These are phyloP conservation scores for Poecile montanus DNA, from an alignment of 2,797 vertebrate genomes.

Conservation along the genomic window DNA sequence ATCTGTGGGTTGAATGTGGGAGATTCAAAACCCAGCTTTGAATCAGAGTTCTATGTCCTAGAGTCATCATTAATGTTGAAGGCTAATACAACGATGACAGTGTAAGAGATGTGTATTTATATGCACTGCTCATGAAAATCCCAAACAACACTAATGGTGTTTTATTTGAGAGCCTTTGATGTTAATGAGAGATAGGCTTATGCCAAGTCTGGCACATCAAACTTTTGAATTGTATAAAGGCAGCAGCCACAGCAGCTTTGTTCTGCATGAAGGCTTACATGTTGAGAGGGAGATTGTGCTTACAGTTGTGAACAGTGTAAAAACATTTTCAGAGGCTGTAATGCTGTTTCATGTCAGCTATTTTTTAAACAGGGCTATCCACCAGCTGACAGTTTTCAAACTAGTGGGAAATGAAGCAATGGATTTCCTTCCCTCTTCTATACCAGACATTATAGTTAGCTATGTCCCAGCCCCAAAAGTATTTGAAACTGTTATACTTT, in stretches of 20 bases:
- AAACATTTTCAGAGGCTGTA: constrained; percentile 50
- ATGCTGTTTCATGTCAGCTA: constrained; percentile 27
- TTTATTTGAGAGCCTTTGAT: constrained; percentile 66
- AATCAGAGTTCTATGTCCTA: not conserved
- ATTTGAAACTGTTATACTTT: not conserved
- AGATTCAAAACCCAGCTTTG: not conserved
- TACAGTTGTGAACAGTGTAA: constrained; percentile 36
- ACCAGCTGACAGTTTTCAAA: constrained; percentile 21
- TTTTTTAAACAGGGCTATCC: not conserved
- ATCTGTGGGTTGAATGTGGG: not conserved
- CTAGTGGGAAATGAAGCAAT: not conserved
- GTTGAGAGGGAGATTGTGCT: constrained; percentile 39
- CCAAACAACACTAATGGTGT: constrained; percentile 52
- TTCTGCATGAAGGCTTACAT: constrained; percentile 60
- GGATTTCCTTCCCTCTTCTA: not conserved
- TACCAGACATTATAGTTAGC: not conserved
- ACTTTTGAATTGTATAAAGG: constrained; percentile 41
- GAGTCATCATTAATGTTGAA: not conserved
- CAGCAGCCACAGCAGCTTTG: constrained; percentile 53
- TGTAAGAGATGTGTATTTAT: constrained; percentile 59
- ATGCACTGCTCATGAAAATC: constrained; percentile 28
- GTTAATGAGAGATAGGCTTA: constrained; percentile 46
- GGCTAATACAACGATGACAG: not conserved
- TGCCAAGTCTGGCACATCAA: constrained; percentile 56
- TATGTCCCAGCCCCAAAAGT: not conserved